Conservation (phyloP, 2,888 invertebrate species). For the Stenichneumon culpator region DNA sequence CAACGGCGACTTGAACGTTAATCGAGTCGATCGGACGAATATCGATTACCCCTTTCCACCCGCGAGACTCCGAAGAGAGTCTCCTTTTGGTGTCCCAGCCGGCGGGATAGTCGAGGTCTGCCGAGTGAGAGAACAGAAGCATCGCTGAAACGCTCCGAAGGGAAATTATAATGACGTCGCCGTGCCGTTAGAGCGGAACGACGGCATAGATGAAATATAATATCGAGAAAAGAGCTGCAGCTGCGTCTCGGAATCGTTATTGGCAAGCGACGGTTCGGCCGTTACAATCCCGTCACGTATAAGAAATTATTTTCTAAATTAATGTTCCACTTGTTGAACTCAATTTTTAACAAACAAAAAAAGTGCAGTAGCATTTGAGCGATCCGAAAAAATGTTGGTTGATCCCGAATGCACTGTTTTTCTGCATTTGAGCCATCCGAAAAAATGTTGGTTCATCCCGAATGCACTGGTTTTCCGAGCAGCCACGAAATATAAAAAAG, state of each 20-base stretch:
- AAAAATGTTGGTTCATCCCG: too few relatives aligned
- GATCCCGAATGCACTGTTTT: too few relatives aligned
- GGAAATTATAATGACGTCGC: conserved; percentile 63
- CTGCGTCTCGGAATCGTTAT: conserved; percentile 41
- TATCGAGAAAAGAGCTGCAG: conserved; percentile 34
- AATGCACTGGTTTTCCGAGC: too few relatives aligned
- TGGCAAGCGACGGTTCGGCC: conserved; percentile 50
- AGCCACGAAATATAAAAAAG: conserved; percentile 26
- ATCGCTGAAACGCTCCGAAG: conserved; percentile 8
- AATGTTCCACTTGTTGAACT: background rate
- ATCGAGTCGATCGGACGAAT: conserved; percentile 60
- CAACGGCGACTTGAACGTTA: conserved; percentile 55
- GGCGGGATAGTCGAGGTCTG: conserved; percentile 29
- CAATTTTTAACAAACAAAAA: background rate
- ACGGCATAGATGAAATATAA: conserved; percentile 37
- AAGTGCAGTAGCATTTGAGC: background rate
- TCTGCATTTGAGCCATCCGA: background rate
- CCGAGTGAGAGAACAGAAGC: conserved; percentile 13
- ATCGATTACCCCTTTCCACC: conserved; percentile 60
- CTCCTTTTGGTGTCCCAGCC: conserved; percentile 35
- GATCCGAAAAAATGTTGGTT: too few relatives aligned
- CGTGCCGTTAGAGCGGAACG: conserved; percentile 21
- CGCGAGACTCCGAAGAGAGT: conserved; percentile 16
- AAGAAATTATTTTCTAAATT: background rate
- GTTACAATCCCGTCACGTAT: conserved; percentile 54